Conservation (phyloP, 2,888 invertebrate species). For the Nomada hirtipes region DNA sequence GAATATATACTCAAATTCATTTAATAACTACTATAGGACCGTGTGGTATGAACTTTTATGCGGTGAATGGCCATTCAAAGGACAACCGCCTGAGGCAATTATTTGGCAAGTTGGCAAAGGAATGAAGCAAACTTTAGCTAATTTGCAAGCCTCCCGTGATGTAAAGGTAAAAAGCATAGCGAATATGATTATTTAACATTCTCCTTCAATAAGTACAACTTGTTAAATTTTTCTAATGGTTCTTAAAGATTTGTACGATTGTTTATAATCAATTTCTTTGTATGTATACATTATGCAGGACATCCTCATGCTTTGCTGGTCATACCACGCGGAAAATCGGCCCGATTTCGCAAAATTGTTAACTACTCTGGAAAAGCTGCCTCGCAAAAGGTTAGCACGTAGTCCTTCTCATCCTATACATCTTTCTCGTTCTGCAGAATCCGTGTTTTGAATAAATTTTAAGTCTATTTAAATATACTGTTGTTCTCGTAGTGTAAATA, state of each 20-base stretch:
- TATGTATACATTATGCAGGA: constrained; percentile 87
- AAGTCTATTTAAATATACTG: constrained; percentile 78
- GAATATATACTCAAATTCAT: not conserved
- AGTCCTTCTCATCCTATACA: constrained; percentile 99
- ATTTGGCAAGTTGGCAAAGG: constrained; percentile 99
- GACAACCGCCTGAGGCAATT: constrained; percentile 96
- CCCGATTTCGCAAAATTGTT: constrained; percentile 96
- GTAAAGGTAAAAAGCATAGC: constrained; percentile 90
- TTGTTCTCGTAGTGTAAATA: constrained; percentile 81
- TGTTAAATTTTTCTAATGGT: not conserved
- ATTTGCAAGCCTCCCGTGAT: constrained; percentile 97
- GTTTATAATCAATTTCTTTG: constrained; percentile 34
- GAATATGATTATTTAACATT: constrained; percentile 23
- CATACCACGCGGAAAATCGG: constrained; percentile 92
- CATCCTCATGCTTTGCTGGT: constrained; percentile 98
- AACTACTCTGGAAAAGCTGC: constrained; percentile 94
- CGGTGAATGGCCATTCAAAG: constrained; percentile 98
- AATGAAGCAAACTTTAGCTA: constrained; percentile 97
- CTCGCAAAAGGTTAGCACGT: constrained; percentile 97
- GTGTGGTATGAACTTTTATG: constrained; percentile 99
- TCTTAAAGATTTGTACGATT: constrained; percentile 3
- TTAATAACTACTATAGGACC: constrained; percentile 87
- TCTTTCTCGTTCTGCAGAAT: constrained; percentile 97
- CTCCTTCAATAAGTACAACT: not conserved
- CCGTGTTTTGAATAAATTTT: constrained; percentile 90